Conservation (phyloP, 2,888 invertebrate genomes). For the Monochamus alternatus region DNA sequence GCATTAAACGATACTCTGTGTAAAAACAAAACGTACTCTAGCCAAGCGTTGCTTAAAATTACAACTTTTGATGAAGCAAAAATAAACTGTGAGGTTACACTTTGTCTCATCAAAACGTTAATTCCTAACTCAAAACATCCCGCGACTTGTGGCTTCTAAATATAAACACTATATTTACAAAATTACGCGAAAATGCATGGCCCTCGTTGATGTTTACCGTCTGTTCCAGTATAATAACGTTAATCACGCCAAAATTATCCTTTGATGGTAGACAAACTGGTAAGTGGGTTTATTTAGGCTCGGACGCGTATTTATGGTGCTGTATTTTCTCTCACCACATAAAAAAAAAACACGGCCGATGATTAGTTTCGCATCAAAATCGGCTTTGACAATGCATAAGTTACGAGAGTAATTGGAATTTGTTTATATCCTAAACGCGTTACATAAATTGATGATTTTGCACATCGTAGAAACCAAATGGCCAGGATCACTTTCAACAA, state of each 20-base stretch:
- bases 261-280: constrained; percentile 16
- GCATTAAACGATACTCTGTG: no score
- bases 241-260: constrained; percentile 14
- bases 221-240: neutral
- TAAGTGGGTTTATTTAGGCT: neutral
- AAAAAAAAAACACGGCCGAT: neutral
- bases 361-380: neutral
- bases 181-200: constrained; percentile 25
- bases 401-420: no score
- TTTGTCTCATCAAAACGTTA: neutral
- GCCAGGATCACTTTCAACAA: no score
- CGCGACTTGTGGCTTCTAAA: constrained; percentile 20
- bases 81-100: neutral
- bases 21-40: no score
- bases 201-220: constrained; percentile 7
- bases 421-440: no score
- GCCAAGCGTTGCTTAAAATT: no score
- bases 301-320: neutral
- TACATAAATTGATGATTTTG: no score
- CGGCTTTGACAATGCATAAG: neutral
- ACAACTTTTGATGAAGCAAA: neutral
- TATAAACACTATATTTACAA: constrained; percentile 12
- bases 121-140: neutral
- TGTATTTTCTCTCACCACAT: neutral
- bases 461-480: no score